Conservation (phyloP, 1,140 invertebrate genomes). For the Bombus consobrinus region DNA sequence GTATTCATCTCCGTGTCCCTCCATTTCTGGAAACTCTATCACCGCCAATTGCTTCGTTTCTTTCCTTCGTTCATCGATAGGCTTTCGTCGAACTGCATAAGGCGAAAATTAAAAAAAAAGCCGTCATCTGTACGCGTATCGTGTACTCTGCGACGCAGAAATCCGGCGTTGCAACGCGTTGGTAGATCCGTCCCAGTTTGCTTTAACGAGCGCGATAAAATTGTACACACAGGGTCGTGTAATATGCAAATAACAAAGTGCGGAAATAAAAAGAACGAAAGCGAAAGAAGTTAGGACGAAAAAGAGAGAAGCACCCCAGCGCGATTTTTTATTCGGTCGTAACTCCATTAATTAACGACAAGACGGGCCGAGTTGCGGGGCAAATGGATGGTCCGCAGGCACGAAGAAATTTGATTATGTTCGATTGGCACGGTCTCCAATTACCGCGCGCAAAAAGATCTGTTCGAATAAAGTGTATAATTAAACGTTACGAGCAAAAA, state of each 20-base stretch:
- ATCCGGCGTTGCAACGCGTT: not conserved
- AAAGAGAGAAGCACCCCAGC: not conserved
- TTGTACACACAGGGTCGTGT: not conserved
- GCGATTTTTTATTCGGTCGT: not conserved
- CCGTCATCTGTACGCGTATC: not conserved
- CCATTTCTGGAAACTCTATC: not conserved
- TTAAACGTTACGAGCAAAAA: not conserved
- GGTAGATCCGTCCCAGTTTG: constrained; percentile 1
- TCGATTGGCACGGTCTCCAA: constrained; percentile 8
- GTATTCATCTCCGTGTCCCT: not conserved
- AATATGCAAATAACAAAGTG: constrained; percentile 20
- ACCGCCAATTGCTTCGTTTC: not conserved
- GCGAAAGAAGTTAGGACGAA: not conserved
- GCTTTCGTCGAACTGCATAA: not conserved
- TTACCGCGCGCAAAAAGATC: not conserved
- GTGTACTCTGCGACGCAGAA: not conserved
- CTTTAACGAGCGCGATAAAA: constrained; percentile 30
- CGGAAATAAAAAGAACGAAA: not conserved
- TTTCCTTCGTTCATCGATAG: not conserved
- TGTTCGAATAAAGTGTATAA: not conserved
- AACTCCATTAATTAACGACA: constrained; percentile 29
- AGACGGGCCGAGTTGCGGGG: not conserved
- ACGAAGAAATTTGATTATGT: constrained; percentile 29
- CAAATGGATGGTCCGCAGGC: not conserved
- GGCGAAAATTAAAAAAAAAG: not conserved